Conservation (phyloP, 2,888 invertebrate genomes). For the Pedicia rivosa region DNA sequence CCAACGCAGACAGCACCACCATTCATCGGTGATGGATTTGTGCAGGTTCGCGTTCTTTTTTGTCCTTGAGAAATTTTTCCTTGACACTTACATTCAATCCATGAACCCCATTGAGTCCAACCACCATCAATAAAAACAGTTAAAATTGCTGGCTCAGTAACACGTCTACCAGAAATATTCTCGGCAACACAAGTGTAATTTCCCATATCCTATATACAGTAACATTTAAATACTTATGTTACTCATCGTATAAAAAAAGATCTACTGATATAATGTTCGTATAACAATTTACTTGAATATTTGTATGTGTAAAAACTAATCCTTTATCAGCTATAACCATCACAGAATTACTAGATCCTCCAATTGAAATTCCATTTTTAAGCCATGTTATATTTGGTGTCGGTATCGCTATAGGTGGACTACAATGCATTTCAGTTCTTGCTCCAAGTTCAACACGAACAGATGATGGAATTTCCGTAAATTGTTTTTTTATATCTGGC, state of each 20-base stretch:
- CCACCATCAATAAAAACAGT: slow-evolving; percentile 40
- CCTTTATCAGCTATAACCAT: slow-evolving; percentile 4
- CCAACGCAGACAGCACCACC: slow-evolving; percentile 74
- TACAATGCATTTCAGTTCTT: slow-evolving; percentile 9
- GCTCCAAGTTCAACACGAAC: slow-evolving; percentile 6
- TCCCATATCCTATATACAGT: too few species aligned
- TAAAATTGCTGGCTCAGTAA: slow-evolving; percentile 45
- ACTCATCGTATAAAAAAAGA: too few species aligned
- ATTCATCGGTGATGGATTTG: slow-evolving; percentile 71
- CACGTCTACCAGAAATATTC: slow-evolving; percentile 64
- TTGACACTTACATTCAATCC: slow-evolving; percentile 70
- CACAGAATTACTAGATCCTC: neutral
- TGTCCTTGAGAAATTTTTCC: slow-evolving; percentile 50
- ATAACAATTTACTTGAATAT: too few species aligned
- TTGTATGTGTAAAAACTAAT: slow-evolving; percentile 7
- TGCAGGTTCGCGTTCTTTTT: slow-evolving; percentile 61
- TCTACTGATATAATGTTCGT: too few species aligned
- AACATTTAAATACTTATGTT: too few species aligned
- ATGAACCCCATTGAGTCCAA: slow-evolving; percentile 68
- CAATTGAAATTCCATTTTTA: slow-evolving; percentile 13
- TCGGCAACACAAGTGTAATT: slow-evolving; percentile 86
- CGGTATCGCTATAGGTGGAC: slow-evolving; percentile 12
- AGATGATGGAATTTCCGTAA: slow-evolving; percentile 6
- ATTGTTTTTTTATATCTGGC: slow-evolving; percentile 8
- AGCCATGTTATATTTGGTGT: slow-evolving; percentile 12